phyloP scores from a whole-genome alignment of 1,140 invertebrate genomes.

The Camponotus pennsylvanicus region DNA sequence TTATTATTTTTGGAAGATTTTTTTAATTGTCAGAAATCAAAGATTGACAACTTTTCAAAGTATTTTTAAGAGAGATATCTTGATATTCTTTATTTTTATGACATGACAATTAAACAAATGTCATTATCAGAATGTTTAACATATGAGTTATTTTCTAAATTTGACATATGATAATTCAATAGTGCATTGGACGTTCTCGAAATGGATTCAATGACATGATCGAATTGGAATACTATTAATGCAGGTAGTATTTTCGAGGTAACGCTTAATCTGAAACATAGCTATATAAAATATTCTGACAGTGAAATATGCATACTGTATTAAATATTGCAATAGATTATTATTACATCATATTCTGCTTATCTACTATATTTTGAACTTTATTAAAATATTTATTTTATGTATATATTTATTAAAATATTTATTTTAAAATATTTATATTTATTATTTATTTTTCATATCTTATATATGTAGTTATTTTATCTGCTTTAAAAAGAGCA shows the following conservation, averaged over 20 bases:
- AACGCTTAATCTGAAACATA: background rate
- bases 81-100: background rate
- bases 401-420: background rate
- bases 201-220: background rate
- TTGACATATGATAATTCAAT: background rate
- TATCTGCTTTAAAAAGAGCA: background rate
- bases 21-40: background rate
- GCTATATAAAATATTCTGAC: background rate
- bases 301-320: no score
- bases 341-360: background rate
- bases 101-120: background rate
- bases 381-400: background rate
- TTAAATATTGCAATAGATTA: background rate
- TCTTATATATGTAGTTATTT: background rate
- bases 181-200: background rate
- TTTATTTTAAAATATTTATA: background rate
- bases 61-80: background rate
- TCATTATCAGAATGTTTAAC: background rate
- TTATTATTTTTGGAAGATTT: background rate
- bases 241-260: background rate
- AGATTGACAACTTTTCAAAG: background rate
- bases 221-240: background rate
- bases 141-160: background rate
- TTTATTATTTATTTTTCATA: no score
- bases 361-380: no score